A percentile compares a stretch with the other conserved stretches of the same genome.
phyloP scores from a whole-genome alignment of 2,113 vertebrate genomes.

The Microtus pennsylvanicus region DNA sequence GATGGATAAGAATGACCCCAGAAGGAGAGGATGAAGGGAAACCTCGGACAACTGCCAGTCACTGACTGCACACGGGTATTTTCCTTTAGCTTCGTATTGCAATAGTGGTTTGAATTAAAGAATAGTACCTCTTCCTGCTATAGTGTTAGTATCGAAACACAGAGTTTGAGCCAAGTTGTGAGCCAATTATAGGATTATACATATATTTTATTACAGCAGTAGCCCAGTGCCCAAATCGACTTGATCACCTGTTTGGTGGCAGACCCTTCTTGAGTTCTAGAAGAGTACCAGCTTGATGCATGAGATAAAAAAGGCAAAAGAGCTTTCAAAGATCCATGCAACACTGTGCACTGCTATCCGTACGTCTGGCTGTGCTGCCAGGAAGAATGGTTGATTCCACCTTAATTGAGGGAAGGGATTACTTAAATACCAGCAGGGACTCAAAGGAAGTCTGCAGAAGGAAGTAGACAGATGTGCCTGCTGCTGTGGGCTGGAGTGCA shows the following conservation, averaged over 20 bases:
- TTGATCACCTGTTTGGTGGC: background rate
- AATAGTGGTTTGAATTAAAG: background rate
- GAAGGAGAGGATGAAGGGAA: background rate
- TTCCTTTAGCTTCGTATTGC: background rate
- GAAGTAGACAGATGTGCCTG: background rate
- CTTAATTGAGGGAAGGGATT: background rate
- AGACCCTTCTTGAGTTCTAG: background rate
- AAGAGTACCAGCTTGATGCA: background rate
- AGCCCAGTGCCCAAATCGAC: too few relatives aligned
- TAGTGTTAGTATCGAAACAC: background rate
- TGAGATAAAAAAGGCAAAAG: background rate
- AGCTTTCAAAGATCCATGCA: background rate
- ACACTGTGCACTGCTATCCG: background rate
- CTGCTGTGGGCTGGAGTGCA: background rate
- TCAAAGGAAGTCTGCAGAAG: background rate
- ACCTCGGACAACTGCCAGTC: background rate
- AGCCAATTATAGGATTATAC: background rate
- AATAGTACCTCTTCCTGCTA: background rate
- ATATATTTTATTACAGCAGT: background rate
- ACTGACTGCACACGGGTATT: background rate
- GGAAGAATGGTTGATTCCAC: background rate
- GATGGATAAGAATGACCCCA: too few relatives aligned
- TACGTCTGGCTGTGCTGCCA: background rate
- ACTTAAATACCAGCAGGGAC: background rate
- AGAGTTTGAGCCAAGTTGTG: background rate